phyloP scores from a whole-genome alignment of 2,888 invertebrate genomes.

The Ophion obscuratus region DNA sequence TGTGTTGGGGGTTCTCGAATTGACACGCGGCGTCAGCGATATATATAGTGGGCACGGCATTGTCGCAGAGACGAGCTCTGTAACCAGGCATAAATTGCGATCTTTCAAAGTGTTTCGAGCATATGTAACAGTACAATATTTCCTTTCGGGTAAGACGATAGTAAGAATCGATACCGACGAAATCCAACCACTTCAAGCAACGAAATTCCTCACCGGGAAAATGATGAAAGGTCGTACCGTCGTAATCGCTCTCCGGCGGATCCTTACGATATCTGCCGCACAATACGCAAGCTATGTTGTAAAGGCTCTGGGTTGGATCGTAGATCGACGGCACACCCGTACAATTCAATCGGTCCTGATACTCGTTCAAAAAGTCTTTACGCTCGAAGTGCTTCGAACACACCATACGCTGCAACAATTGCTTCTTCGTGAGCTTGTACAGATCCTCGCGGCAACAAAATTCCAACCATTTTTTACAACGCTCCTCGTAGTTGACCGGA shows the following conservation, averaged over 20 bases:
- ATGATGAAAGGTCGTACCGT: constrained; percentile 82
- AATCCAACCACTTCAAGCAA: constrained; percentile 82
- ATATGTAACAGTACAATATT: constrained; percentile 82
- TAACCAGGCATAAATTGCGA: constrained; percentile 79
- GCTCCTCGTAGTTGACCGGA: constrained; percentile 81
- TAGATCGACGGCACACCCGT: constrained; percentile 80
- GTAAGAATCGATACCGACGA: constrained; percentile 82
- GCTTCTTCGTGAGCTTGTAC: constrained; percentile 81
- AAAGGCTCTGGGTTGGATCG: constrained; percentile 82
- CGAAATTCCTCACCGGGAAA: constrained; percentile 83
- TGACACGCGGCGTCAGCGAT: constrained; percentile 70
- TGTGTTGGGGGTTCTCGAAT: constrained; percentile 39
- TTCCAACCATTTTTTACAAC: constrained; percentile 81
- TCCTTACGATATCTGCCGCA: constrained; percentile 78
- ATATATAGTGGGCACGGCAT: constrained; percentile 80
- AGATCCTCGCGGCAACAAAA: constrained; percentile 82
- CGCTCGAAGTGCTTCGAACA: constrained; percentile 81
- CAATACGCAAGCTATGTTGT: constrained; percentile 81
- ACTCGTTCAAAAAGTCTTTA: constrained; percentile 80
- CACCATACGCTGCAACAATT: constrained; percentile 82
- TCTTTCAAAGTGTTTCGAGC: constrained; percentile 81
- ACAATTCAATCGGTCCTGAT: constrained; percentile 79
- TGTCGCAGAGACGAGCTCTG: constrained; percentile 76
- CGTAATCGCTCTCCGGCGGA: constrained; percentile 77
- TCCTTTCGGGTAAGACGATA: constrained; percentile 82